These are phyloP conservation scores for Leptogaster cylindrica DNA, from an alignment of 2,888 invertebrate species.

Conservation along the genomic window DNA sequence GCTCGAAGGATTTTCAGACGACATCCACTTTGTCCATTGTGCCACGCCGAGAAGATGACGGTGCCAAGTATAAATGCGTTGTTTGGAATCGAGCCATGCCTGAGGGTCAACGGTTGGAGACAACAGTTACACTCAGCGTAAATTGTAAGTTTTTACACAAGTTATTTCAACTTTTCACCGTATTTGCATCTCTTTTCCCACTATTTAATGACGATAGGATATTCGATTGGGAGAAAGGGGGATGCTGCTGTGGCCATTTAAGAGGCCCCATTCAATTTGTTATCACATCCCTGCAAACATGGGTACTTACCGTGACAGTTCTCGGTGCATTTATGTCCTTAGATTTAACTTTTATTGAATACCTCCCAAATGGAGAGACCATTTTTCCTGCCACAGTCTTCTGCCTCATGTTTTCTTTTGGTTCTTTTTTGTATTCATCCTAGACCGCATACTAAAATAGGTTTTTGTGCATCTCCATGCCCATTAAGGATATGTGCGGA, in stretches of 20 bases:
- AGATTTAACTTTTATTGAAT: background rate
- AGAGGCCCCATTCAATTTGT: constrained; percentile 35
- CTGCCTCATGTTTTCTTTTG: too few relatives aligned
- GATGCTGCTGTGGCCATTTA: background rate
- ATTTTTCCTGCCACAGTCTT: background rate
- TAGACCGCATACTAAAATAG: too few relatives aligned
- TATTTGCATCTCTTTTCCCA: constrained; percentile 23
- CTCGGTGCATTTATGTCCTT: constrained; percentile 1
- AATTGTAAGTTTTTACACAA: constrained; percentile 75
- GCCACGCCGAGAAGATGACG: constrained; percentile 84
- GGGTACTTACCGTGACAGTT: constrained; percentile 21
- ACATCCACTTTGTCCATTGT: constrained; percentile 76
- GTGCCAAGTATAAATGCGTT: constrained; percentile 81
- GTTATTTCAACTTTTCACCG: constrained; percentile 31
- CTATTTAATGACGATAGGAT: constrained; percentile 3
- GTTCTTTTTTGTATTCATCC: too few relatives aligned
- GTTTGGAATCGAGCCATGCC: constrained; percentile 90
- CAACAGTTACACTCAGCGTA: constrained; percentile 81
- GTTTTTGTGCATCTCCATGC: too few relatives aligned
- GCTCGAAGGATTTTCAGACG: constrained; percentile 76
- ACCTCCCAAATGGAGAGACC: background rate
- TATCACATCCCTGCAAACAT: constrained; percentile 21
- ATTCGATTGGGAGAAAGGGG: too few relatives aligned
- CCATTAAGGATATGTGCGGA: too few relatives aligned
- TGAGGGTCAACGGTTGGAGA: constrained; percentile 78